phyloP scores from a whole-genome alignment of 2,797 vertebrate genomes.

The Sus cebifrons region DNA sequence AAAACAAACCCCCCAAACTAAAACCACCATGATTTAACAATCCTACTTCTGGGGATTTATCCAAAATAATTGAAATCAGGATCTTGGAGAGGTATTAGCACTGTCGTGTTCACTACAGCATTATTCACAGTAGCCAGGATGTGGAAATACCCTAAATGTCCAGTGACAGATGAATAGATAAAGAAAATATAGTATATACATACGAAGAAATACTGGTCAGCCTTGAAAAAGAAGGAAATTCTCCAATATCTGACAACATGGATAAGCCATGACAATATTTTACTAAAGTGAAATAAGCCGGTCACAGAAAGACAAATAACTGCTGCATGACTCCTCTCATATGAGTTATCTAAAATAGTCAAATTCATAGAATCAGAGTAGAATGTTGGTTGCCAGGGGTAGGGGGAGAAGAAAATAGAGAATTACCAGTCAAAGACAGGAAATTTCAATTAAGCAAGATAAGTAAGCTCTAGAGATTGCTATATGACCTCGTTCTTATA shows the following conservation, averaged over 20 bases:
- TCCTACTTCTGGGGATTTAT: background rate
- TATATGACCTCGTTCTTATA: too few species aligned
- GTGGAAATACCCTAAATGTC: background rate
- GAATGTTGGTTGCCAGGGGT: background rate
- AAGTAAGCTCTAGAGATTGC: background rate
- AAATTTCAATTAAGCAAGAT: background rate
- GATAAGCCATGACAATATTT: background rate
- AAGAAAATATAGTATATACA: background rate
- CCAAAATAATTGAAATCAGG: background rate
- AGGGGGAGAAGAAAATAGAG: background rate
- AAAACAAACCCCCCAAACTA: background rate
- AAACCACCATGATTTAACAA: background rate
- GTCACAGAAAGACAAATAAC: constrained; percentile 13
- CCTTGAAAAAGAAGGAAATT: background rate
- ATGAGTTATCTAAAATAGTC: background rate
- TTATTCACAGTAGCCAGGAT: background rate
- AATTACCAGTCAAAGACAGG: background rate
- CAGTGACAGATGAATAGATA: too few species aligned
- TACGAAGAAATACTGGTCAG: background rate
- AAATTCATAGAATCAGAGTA: background rate
- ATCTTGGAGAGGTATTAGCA: background rate
- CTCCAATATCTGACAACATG: background rate
- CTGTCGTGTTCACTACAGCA: background rate
- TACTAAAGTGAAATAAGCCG: background rate
- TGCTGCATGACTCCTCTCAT: background rate